Evolutionary conservation across 1,140 invertebrate species (phyloP).

Genomic region (Cecropterus lyciades): DNA sequence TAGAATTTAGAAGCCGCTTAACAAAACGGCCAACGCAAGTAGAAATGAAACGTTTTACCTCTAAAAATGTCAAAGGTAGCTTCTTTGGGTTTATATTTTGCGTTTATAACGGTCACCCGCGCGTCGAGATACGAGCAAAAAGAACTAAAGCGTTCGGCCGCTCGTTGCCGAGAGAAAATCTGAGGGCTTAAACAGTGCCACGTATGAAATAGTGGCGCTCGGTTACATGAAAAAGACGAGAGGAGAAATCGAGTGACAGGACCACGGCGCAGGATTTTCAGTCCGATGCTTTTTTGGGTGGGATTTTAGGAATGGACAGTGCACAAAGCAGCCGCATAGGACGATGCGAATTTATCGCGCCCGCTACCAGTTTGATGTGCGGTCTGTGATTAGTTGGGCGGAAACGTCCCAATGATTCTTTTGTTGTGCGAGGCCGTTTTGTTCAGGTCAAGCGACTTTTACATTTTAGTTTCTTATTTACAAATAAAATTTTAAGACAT

Average conservation of each 20-base stretch:
- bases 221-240: slow-evolving; percentile 83
- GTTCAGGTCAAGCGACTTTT: slow-evolving; percentile 21
- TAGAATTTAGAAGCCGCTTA: slow-evolving; percentile 42
- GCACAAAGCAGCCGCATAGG: slow-evolving; percentile 59
- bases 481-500: too few relatives aligned
- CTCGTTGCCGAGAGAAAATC: slow-evolving; percentile 78
- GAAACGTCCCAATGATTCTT: slow-evolving; percentile 57
- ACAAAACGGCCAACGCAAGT: slow-evolving; percentile 62
- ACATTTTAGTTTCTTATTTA: neutral
- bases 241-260: slow-evolving; percentile 81
- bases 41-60: slow-evolving; percentile 78
- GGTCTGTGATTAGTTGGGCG: slow-evolving; percentile 68
- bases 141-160: slow-evolving; percentile 59
- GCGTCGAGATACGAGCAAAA: slow-evolving; percentile 75
- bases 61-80: slow-evolving; percentile 81
- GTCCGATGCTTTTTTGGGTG: slow-evolving; percentile 73
- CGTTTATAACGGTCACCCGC: slow-evolving; percentile 80
- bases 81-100: slow-evolving; percentile 83
- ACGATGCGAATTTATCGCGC: slow-evolving; percentile 74
- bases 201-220: slow-evolving; percentile 81
- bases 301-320: slow-evolving; percentile 69
- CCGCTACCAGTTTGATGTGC: slow-evolving; percentile 52
- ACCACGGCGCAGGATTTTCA: slow-evolving; percentile 76
- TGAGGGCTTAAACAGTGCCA: slow-evolving; percentile 81
- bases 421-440: slow-evolving; percentile 34